Conservation (phyloP, 2,797 vertebrate species). For the Tiaroga cobitis region DNA sequence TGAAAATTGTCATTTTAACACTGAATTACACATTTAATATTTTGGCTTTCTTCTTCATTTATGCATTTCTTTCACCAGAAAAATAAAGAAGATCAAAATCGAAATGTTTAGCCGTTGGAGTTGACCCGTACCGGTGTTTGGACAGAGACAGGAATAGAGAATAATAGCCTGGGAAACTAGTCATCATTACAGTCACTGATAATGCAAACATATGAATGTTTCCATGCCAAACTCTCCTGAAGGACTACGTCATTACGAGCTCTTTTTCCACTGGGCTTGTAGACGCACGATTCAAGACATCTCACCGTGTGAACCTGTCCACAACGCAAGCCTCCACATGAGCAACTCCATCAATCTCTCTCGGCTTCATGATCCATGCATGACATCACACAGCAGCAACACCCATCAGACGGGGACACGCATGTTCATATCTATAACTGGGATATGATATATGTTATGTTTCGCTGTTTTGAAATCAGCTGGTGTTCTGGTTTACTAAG, state of each 20-base stretch:
- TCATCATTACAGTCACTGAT: not conserved
- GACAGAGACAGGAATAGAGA: not conserved
- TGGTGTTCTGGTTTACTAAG: not conserved
- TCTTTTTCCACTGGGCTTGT: constrained; percentile 36
- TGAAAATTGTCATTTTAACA: too few species aligned
- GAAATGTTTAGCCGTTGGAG: too few species aligned
- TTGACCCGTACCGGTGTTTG: not conserved
- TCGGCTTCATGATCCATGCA: constrained; percentile 20
- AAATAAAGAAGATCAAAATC: too few species aligned
- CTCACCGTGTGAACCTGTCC: not conserved
- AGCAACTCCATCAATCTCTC: not conserved
- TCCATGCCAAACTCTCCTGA: not conserved
- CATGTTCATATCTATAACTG: not conserved
- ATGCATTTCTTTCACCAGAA: not conserved
- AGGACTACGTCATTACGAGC: not conserved
- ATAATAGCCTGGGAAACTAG: not conserved
- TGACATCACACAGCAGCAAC: not conserved
- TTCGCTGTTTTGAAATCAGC: not conserved
- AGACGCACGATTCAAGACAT: constrained; percentile 30
- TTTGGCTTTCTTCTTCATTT: not conserved
- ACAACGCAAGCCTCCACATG: constrained; percentile 40
- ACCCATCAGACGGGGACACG: not conserved
- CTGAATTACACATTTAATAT: too few species aligned
- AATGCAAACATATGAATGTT: not conserved
- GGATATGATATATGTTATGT: too few species aligned